phyloP scores from a whole-genome alignment of 2,888 invertebrate species.

The Leucoma salicis region DNA sequence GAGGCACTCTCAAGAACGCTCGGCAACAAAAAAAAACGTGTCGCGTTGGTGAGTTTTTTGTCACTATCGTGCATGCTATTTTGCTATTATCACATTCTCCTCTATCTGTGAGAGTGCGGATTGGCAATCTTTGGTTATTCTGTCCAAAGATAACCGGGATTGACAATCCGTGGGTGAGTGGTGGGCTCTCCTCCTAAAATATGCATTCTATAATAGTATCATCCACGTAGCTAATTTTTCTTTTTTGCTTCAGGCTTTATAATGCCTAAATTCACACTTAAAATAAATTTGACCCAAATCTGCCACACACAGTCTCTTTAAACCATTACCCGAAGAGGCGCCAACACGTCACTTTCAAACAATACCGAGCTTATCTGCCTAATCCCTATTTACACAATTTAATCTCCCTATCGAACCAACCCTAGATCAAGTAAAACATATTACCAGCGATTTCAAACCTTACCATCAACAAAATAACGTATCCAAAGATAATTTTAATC shows the following conservation, averaged over 20 bases:
- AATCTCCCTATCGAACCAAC: slow-evolving; percentile 58
- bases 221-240: too few relatives aligned
- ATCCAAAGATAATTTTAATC: slow-evolving; percentile 30
- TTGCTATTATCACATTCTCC: too few relatives aligned
- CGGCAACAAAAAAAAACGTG: too few relatives aligned
- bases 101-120: too few relatives aligned
- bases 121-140: too few relatives aligned
- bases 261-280: slow-evolving; percentile 20
- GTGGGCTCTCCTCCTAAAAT: too few relatives aligned
- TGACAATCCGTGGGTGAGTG: too few relatives aligned
- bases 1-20: too few relatives aligned
- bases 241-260: slow-evolving; percentile 15
- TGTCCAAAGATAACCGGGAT: too few relatives aligned
- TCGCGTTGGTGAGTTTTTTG: too few relatives aligned
- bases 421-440: slow-evolving; percentile 29
- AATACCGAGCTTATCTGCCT: slow-evolving; percentile 72
- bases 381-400: slow-evolving; percentile 81
- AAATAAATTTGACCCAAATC: slow-evolving; percentile 50
- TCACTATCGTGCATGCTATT: too few relatives aligned
- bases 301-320: slow-evolving; percentile 55
- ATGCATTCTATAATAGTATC: too few relatives aligned
- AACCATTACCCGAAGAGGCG: slow-evolving; percentile 52
- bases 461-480: slow-evolving; percentile 48
- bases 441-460: slow-evolving; percentile 53
- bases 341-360: slow-evolving; percentile 68